Evolutionary conservation across 2,888 invertebrate genomes (phyloP).

Genomic region (Gandaritis pyraliata): DNA sequence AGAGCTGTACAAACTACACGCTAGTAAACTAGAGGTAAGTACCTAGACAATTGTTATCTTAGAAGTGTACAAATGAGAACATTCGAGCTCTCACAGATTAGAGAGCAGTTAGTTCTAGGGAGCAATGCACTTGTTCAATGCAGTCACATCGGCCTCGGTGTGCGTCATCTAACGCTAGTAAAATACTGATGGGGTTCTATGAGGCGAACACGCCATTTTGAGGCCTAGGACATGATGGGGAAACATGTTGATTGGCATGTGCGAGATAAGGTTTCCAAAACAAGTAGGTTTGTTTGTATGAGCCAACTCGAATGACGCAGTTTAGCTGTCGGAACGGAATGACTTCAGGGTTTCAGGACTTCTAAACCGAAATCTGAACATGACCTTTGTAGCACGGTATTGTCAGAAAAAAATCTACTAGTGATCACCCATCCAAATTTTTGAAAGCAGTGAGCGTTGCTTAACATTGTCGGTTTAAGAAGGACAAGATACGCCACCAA

Average conservation of each 20-base stretch:
- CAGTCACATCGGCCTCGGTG: slow-evolving; percentile 53
- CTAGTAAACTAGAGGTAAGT: slow-evolving; percentile 21
- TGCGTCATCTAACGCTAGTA: slow-evolving; percentile 55
- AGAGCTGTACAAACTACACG: slow-evolving; percentile 2
- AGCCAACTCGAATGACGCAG: too few relatives aligned
- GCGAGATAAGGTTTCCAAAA: too few relatives aligned
- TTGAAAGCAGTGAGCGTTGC: too few relatives aligned
- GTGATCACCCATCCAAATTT: too few relatives aligned
- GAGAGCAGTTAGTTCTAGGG: slow-evolving; percentile 45
- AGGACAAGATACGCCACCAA: too few relatives aligned
- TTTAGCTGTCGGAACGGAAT: too few relatives aligned
- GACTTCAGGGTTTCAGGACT: too few relatives aligned
- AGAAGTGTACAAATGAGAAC: slow-evolving; percentile 60
- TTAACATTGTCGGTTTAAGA: too few relatives aligned
- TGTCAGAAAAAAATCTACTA: too few relatives aligned
- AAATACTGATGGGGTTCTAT: slow-evolving; percentile 43
- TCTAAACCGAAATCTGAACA: too few relatives aligned
- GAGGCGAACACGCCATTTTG: slow-evolving; percentile 8
- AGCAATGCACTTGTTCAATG: slow-evolving; percentile 64
- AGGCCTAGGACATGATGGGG: slow-evolving; percentile 4
- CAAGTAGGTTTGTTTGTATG: too few relatives aligned
- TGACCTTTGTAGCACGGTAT: too few relatives aligned
- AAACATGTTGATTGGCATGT: not conserved
- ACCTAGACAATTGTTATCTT: slow-evolving; percentile 61
- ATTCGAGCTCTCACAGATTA: slow-evolving; percentile 43